Conservation (phyloP, 2,888 invertebrate species). For the Cetonia aurata region DNA sequence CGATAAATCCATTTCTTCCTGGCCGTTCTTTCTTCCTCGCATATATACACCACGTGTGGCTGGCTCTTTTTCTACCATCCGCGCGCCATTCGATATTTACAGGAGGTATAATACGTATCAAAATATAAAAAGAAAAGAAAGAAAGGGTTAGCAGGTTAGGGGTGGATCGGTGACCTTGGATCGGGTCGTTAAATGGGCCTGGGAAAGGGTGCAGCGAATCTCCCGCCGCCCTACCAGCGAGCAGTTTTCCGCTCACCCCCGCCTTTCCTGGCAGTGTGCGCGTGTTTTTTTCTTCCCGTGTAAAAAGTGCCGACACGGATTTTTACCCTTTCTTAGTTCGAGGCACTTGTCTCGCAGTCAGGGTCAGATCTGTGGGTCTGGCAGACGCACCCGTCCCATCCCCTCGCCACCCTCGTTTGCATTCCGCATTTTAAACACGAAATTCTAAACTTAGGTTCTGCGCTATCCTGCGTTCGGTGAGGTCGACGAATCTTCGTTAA, state of each 20-base stretch:
- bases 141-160: conserved; percentile 56
- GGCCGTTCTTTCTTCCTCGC: neutral
- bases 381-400: conserved; percentile 54
- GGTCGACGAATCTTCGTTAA: too few relatives aligned
- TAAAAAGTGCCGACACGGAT: conserved; percentile 57
- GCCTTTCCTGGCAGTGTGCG: neutral
- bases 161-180: conserved; percentile 52
- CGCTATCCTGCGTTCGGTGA: neutral
- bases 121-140: conserved; percentile 43
- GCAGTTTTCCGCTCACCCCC: conserved; percentile 17
- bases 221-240: conserved; percentile 42
- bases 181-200: conserved; percentile 52
- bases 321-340: conserved; percentile 57
- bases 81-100: conserved; percentile 25
- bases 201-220: conserved; percentile 56
- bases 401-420: conserved; percentile 49
- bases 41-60: too few relatives aligned
- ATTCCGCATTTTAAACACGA: conserved; percentile 34
- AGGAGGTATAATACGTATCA: conserved; percentile 18
- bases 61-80: conserved; percentile 15
- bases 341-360: conserved; percentile 62
- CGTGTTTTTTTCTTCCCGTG: conserved; percentile 22
- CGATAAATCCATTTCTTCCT: conserved; percentile 53
- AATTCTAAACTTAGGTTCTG: conserved; percentile 11
- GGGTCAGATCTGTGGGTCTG: conserved; percentile 58